phyloP scores from a whole-genome alignment of 1,140 invertebrate genomes.

The Leptopilina boulardi region DNA sequence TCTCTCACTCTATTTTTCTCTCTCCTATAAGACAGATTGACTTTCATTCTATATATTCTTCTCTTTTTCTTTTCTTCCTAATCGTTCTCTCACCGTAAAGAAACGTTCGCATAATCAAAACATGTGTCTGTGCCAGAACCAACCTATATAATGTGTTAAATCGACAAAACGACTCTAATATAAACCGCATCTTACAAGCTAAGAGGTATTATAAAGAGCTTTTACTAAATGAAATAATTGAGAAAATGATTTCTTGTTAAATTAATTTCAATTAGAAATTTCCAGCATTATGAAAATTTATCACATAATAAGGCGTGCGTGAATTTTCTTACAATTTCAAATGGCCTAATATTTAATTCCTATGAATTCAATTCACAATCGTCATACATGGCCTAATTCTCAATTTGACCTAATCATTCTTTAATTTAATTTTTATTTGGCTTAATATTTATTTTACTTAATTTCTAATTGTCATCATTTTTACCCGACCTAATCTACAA shows the following conservation, averaged over 20 bases:
- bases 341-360: too few species aligned
- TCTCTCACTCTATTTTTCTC: background rate
- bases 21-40: background rate
- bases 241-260: background rate
- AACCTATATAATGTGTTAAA: constrained; percentile 9
- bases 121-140: constrained; percentile 18
- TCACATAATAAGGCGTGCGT: too few species aligned
- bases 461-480: too few species aligned
- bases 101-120: constrained; percentile 18
- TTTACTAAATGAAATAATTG: background rate
- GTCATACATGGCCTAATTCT: too few species aligned
- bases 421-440: too few species aligned
- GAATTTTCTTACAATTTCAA: too few species aligned
- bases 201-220: background rate
- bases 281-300: too few species aligned
- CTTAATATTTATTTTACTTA: too few species aligned
- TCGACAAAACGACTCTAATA: constrained; percentile 12
- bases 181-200: background rate
- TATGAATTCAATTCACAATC: too few species aligned
- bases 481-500: too few species aligned
- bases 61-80: constrained; percentile 2
- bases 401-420: too few species aligned
- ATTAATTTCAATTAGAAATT: background rate
- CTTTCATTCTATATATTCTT: constrained; percentile 26
- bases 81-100: background rate